Base-by-base conservation (phyloP, 2,797 vertebrate genomes). In the Gymnodraco acuticeps region DNA sequence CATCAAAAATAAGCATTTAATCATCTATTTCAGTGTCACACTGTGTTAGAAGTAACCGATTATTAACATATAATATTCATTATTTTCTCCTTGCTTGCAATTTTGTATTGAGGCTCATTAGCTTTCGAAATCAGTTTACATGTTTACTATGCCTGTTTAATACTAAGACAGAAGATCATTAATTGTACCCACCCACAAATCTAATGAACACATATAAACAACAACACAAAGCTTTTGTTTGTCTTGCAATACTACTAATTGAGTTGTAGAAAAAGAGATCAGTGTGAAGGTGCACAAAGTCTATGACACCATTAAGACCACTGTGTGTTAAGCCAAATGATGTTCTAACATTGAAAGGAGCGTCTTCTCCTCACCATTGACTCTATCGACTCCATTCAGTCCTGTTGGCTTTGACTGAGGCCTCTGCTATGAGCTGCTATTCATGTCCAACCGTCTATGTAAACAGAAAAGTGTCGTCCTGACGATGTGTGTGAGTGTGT, bases 321-420 rank as follows among this genome's bases (percentile, higher is more conserved):
- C 13, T 67, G 64, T 41, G 48, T 77, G 60, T 79, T 56, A 63
- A 63, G 56, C 31, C 67, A 81, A 63, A 78, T 63, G 17, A 70
- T 50, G 69, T 20, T 68, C 70, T 61, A 54, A 70, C 73, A 38
- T 82, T 67, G 76, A 70, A 83, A 80, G 70, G 38, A 59, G 58
- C 7, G 4, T 73, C 23, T 47, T 70, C 66, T 66, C 23, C 53
- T 74, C 69, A 15, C 52, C 64, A 73, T 47, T 82, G n/a, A 83
- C 51, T 78, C 69, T 46, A 56, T 78, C 69, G 60, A 0, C 56
- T 78, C 75, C 64, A 70, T 90, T 84, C 86, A 70, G 55, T 60
- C 47, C 51, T 46, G 62, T 70, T 75, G 48, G 85, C 82, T 82
- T 48, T 70, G 56, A 70, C 23, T 54, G 79, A 82, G 85, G 80